Conservation (phyloP, 2,797 vertebrate species). For the Phataginus tricuspis region DNA sequence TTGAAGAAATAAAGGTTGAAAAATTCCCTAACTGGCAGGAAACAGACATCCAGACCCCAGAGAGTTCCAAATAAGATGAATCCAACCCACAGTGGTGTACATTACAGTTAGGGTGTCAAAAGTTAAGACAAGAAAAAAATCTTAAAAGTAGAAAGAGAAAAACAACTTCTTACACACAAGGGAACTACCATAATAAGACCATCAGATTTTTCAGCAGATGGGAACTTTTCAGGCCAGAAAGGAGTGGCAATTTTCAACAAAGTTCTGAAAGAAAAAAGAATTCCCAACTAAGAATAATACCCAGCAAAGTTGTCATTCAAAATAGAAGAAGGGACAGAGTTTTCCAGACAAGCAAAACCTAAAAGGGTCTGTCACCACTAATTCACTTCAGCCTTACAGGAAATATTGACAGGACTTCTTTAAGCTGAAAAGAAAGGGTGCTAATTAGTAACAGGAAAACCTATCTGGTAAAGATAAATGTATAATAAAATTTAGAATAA, state of each 20-base stretch:
- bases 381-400: neutral
- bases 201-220: neutral
- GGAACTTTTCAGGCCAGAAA: neutral
- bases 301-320: neutral
- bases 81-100: neutral
- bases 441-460: neutral
- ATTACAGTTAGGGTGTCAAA: neutral
- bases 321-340: neutral
- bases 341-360: neutral
- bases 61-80: neutral
- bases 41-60: neutral
- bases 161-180: neutral
- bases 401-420: neutral
- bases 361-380: neutral
- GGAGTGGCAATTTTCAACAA: neutral
- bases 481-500: neutral
- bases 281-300: neutral
- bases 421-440: neutral
- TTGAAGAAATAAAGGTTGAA: neutral
- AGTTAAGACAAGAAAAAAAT: neutral
- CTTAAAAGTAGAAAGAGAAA: neutral
- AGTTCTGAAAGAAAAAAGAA: neutral
- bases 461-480: neutral
- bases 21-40: neutral
- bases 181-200: neutral